Base-by-base conservation (phyloP, 1,140 invertebrate species). In the Eumeta japonica region DNA sequence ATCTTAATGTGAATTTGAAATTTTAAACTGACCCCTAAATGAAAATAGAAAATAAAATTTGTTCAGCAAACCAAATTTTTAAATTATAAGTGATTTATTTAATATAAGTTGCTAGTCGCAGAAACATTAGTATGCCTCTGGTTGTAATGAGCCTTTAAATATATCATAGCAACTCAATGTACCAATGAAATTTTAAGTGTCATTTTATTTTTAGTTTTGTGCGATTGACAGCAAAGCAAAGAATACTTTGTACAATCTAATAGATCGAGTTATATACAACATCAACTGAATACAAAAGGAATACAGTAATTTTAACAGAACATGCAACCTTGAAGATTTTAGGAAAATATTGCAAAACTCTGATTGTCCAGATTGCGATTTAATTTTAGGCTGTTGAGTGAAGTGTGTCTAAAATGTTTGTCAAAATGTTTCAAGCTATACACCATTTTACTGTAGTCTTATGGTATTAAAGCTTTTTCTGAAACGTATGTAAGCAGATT, bases 321-420 rank as follows among this genome's bases (percentile, higher is more conserved):
- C 47, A 65, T 45, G 65, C 41, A 58, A 71, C 47, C 36, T 36
- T 29, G 54, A 55, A 1, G 60, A 70, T 5, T 33, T 63, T 1
- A 48, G 49, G 32, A 41, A 41, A 42, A 29, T 49, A 19, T 17
- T 62, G 3, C 40, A 52, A 7, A 34, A 28, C 3, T 43, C 20
- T 5, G 39, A 53, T 3, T 74, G 70, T 41, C 39, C 43, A 1
- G 45, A 14, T 10, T 74, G 70, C 18, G 45, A 15, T 17, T 52
- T 7, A 57, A 70, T 2, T 71, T 71, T 48, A 51, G 37, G 40
- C 52, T 58, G 36, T 10, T 58, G 41, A 64, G 59, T 36, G 57
- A 73, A 41, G 35, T 81, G 55, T 81, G 70, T 76, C 28, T 71
- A 59, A 52, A 79, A 52, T 74, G 81, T 72, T 54, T 71, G 66